Evolutionary conservation across 2,888 invertebrate species (phyloP).

Genomic region (Axea sp.): DNA sequence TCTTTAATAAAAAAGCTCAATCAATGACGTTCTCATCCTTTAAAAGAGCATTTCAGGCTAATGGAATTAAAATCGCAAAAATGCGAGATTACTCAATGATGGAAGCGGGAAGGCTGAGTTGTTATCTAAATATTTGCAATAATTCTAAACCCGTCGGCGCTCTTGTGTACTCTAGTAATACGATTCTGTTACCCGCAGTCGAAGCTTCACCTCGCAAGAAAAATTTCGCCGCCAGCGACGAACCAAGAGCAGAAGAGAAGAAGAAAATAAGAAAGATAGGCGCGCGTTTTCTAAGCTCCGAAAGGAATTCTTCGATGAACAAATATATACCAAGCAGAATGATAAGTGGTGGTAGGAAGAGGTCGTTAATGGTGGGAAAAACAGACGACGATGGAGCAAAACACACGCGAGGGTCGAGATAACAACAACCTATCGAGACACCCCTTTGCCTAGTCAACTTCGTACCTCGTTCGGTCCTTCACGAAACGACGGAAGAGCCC

Average conservation of each 20-base stretch:
- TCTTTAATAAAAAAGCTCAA: no score
- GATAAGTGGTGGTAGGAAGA: constrained; percentile 3
- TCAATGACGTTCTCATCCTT: no score
- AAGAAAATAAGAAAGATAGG: constrained; percentile 23
- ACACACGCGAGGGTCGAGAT: constrained; percentile 65
- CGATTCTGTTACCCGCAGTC: constrained; percentile 43
- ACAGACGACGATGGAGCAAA: constrained; percentile 69
- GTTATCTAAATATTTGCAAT: constrained; percentile 61
- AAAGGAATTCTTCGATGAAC: constrained; percentile 54
- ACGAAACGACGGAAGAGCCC: constrained; percentile 51
- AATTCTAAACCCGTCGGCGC: constrained; percentile 52
- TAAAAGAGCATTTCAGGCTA: constrained; percentile 13
- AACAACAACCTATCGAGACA: constrained; percentile 63
- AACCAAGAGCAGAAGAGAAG: constrained; percentile 23
- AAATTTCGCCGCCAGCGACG: constrained; percentile 47
- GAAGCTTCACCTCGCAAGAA: constrained; percentile 44
- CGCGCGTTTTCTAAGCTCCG: constrained; percentile 36
- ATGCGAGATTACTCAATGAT: constrained; percentile 39
- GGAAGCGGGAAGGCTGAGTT: constrained; percentile 25
- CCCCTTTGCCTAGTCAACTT: constrained; percentile 51
- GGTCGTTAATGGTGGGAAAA: constrained; percentile 72
- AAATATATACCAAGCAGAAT: constrained; percentile 31
- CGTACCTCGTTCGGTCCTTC: constrained; percentile 45
- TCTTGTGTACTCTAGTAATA: constrained; percentile 51
- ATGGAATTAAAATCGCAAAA: constrained; percentile 53